Evolutionary conservation across 2,797 vertebrate species (phyloP).

Genomic region (Cephalopachus bancanus): DNA sequence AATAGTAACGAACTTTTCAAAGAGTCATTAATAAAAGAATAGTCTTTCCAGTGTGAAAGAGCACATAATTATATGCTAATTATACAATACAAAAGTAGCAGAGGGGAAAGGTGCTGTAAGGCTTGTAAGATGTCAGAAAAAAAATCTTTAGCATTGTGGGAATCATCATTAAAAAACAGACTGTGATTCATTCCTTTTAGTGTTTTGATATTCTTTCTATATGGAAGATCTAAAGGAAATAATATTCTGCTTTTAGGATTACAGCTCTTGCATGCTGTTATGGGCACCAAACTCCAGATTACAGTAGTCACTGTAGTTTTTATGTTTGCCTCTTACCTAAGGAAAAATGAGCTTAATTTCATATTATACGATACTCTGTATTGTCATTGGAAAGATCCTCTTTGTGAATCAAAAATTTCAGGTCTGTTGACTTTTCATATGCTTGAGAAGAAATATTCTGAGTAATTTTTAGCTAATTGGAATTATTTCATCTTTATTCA

Average conservation of each 20-base stretch:
- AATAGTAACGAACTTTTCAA: conserved; percentile 73
- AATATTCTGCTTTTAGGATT: conserved; percentile 13
- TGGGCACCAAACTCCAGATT: background rate
- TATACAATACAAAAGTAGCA: conserved; percentile 71
- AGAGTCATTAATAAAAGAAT: conserved; percentile 78
- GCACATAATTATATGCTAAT: conserved; percentile 76
- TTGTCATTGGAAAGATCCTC: conserved; percentile 41
- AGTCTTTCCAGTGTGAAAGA: conserved; percentile 78
- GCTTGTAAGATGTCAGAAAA: conserved; percentile 53
- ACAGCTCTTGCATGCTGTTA: background rate
- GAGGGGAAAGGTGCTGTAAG: conserved; percentile 64
- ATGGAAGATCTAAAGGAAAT: conserved; percentile 28
- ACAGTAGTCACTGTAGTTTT: background rate
- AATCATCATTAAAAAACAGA: conserved; percentile 59
- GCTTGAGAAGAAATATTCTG: conserved; percentile 15
- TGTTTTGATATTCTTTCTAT: conserved; percentile 54
- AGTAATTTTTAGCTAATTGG: conserved; percentile 46
- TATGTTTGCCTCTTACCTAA: conserved; percentile 18
- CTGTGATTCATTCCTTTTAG: conserved; percentile 56
- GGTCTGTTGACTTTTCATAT: conserved; percentile 14
- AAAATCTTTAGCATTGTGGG: conserved; percentile 57
- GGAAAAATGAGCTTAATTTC: background rate
- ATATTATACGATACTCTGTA: conserved; percentile 11
- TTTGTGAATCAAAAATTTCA: background rate
- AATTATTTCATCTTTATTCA: conserved; percentile 16